Evolutionary conservation across 2,797 vertebrate species (phyloP).

Genomic region (Rhinella marina): DNA sequence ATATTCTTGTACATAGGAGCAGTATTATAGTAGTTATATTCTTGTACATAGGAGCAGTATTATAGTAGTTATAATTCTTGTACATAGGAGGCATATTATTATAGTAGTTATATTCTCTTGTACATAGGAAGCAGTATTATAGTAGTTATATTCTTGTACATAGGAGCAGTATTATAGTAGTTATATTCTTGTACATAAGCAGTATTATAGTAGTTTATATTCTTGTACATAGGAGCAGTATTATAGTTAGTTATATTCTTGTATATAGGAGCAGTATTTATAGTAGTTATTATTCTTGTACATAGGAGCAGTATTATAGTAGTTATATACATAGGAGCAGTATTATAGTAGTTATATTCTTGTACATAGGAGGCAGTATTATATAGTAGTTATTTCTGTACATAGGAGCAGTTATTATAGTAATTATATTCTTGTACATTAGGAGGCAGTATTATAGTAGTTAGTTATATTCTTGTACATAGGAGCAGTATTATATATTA

Average conservation of each 20-base stretch:
- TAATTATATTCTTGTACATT: conserved; percentile 13
- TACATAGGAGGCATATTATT: background rate
- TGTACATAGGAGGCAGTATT: background rate
- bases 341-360: conserved; percentile 6
- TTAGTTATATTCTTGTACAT: conserved; percentile 13
- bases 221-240: background rate
- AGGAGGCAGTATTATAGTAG: conserved; percentile 2
- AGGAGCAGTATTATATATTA: conserved; percentile 1
- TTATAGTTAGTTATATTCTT: conserved; percentile 2
- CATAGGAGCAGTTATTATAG: background rate
- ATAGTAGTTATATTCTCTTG: conserved; percentile 10
- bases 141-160: conserved; percentile 13
- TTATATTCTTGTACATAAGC: background rate
- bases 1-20: background rate
- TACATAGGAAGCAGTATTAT: conserved; percentile 5
- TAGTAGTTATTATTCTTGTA: conserved; percentile 6
- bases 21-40: conserved; percentile 5
- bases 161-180: conserved; percentile 2
- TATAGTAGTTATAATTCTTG: conserved; percentile 11
- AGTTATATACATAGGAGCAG: conserved; percentile 9
- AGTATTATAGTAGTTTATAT: conserved; percentile 1
- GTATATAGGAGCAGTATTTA: background rate
- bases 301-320: conserved; percentile 6
- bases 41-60: conserved; percentile 3
- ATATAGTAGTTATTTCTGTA: background rate